Evolutionary conservation across 2,113 vertebrate species (phyloP), one percentile per base, ranked within the genome.

Genomic region (Mastomys natalensis): DNA sequence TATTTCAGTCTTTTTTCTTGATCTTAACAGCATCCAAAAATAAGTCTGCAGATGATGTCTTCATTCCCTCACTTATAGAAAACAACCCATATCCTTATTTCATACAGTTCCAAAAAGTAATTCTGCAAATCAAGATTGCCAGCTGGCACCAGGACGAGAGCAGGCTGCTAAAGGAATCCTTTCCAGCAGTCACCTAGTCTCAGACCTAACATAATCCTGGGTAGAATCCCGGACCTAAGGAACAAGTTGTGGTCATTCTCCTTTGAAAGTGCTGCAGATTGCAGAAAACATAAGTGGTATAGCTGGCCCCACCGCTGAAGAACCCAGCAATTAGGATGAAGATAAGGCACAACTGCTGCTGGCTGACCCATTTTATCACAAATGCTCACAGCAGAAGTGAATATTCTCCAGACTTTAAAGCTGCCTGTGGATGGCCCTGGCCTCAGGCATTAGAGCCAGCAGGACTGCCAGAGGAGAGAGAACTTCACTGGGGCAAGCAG

Each of bases 41-140:
- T 95, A 97, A 92, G 81, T 81, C 74, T 97, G 86, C 84, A 97
- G 77, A 97, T 68, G 87, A 45, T 77, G 64, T 92, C 93, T 97
- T 96, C 76, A 92, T 51, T 89, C 78, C 64, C 84, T 96, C 6
- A 0, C 85, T 92, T 97, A 95, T 5, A 97, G 81, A 97, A 97
- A 95, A 95, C 85, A 97, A 97, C 85, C 62, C 84, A 70, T 93
- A 95, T 96, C 86, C 77, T 60, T 84, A 91, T 66, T 92, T 97
- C 74, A 89, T 74, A 91, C 37, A 74, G 53, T 82, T 98, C 94
- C 95, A 97, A 94, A 91, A 94, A 95, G 76, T 74, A 95, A 89
- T 92, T 78, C 66, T 87, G 22, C 45, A 97, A 90, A 87, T 93
- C 85, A 88, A 86, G 76, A 87, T 72, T 93, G 96, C 93, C 95